These are phyloP conservation scores for Hippopotamyrus pictus DNA, from an alignment of 2,797 vertebrate species.

Conservation along the genomic window DNA sequence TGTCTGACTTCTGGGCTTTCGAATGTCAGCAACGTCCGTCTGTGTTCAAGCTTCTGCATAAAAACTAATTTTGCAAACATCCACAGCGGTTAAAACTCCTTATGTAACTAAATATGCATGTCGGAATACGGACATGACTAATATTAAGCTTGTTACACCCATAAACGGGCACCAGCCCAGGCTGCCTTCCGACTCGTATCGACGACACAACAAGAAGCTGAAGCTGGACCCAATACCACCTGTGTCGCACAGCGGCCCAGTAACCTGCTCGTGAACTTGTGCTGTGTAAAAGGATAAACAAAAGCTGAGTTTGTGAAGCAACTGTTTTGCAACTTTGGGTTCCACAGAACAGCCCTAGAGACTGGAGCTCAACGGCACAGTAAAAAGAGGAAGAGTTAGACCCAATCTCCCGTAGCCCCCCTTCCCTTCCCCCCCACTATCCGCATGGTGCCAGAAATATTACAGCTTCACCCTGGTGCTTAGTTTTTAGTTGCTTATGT, in stretches of 20 bases:
- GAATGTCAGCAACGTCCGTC: not conserved
- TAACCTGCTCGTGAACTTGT: not conserved
- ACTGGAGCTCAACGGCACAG: not conserved
- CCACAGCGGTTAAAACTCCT: not conserved
- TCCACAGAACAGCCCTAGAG: not conserved
- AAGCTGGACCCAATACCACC: not conserved
- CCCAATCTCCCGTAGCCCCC: not conserved
- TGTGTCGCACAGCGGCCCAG: not conserved
- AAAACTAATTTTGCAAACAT: not conserved
- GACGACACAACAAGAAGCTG: not conserved
- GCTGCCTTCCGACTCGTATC: not conserved
- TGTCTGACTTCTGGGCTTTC: not conserved
- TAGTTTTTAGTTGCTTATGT: not conserved
- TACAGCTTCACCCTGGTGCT: not conserved
- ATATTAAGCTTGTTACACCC: not conserved
- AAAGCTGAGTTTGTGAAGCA: not conserved
- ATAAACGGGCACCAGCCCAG: not conserved
- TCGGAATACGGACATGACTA: not conserved
- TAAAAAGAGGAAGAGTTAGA: not conserved
- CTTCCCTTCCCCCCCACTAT: not conserved
- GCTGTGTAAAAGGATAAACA: not conserved
- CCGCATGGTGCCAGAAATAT: not conserved
- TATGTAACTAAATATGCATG: not conserved
- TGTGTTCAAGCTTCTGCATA: not conserved
- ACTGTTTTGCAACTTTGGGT: not conserved